Evolutionary conservation across 92 coral and sea anemone genomes (phyloP).

Genomic region (Bergia puertoricense): DNA sequence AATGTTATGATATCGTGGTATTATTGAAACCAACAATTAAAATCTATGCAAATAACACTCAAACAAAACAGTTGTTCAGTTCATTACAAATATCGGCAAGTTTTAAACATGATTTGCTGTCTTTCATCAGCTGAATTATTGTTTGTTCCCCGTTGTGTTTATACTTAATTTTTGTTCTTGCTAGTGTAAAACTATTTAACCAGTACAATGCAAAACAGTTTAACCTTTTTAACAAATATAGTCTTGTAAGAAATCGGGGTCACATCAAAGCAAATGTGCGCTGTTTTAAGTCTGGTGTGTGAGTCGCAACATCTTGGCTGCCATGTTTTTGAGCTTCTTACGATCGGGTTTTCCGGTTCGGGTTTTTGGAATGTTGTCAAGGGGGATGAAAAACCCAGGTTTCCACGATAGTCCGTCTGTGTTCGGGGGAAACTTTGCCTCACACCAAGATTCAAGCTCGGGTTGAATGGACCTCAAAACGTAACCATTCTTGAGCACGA

Average conservation of each 20-base stretch:
- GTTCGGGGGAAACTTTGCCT: constrained; percentile 11
- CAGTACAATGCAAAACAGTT: too few relatives aligned
- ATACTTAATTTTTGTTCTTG: too few relatives aligned
- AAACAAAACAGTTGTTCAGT: too few relatives aligned
- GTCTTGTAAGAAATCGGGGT: neutral
- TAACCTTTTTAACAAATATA: too few relatives aligned
- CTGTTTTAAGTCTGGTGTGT: neutral
- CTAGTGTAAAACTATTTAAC: too few relatives aligned
- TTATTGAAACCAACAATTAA: too few relatives aligned
- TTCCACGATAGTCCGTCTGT: constrained; percentile 32
- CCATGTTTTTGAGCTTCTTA: constrained; percentile 26
- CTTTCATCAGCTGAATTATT: too few relatives aligned
- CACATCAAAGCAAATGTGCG: neutral
- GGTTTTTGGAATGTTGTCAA: constrained; percentile 38
- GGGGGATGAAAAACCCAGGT: constrained; percentile 31
- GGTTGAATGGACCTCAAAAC: neutral
- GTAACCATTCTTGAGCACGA: constrained; percentile 32
- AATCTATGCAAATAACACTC: too few relatives aligned
- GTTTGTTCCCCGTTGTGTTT: too few relatives aligned
- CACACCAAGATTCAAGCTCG: constrained; percentile 42
- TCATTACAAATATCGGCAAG: too few relatives aligned
- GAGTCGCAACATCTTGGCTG: constrained; percentile 1
- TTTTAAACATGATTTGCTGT: too few relatives aligned
- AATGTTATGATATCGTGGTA: too few relatives aligned
- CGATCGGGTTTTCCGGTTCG: constrained; percentile 45